Evolutionary conservation across 2,113 vertebrate species (phyloP), one percentile per base, ranked within the genome.

Genomic region (Tetrao urogallus): DNA sequence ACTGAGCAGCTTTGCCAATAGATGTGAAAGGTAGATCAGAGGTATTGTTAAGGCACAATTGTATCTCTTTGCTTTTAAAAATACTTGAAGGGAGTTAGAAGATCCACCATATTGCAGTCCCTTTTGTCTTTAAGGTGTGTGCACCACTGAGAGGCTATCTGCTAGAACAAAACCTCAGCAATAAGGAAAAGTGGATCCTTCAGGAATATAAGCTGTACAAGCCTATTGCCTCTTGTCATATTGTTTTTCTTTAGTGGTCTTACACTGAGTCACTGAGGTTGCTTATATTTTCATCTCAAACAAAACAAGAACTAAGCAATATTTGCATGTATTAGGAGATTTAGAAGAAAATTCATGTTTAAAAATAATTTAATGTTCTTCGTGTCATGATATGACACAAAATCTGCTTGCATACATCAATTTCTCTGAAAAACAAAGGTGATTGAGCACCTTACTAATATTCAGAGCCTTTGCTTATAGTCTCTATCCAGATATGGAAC

Each of bases 361-460:
- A 16, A 54, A 54, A 54, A 54, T 28, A 30, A 16, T 54, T 54
- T 54, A 16, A 17, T 54, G 52, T 50, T 71, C 5, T n/a, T 76
- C 19, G 2, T n/a, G 24, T 13, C 18, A 32, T 16, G 69, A 66
- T 40, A 71, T 27, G 25, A 7, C 30, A 84, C 8, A 11, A 75
- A 28, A 54, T 2, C 11, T 32, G 6, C 6, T 45, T 6, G 3
- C 21, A 11, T 7, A 6, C 4, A 27, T 69, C 1, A 1, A 57
- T 82, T 90, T 38, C 15, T 57, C 17, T 0, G 2, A 71, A 57
- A 1, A n/a, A 22, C 21, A 72, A 63, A 65, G 6, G 6, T 61
- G 15, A 74, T 3, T 1, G 57, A 79, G 5, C 3, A 32, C 8
- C n/a, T 52, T 63, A 54, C 34, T 40, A 22, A 2, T 14, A 3